Evolutionary conservation across 1,140 invertebrate genomes (phyloP), one percentile per base, ranked within the genome.

Genomic region (Amyelois transitella): DNA sequence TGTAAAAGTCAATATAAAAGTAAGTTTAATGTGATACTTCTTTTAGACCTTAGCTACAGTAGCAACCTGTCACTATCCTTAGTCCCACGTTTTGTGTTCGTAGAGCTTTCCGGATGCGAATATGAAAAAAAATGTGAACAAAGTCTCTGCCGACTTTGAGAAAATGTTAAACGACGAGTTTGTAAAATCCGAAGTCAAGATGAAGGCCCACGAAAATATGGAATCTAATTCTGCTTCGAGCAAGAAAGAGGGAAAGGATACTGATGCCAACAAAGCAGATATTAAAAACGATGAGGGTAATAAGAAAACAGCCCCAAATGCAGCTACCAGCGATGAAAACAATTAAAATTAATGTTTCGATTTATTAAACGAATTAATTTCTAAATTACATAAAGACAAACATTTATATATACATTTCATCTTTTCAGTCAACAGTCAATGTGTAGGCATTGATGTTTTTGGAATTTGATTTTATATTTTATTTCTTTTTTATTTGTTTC

Each of bases 61-160:
- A n/a, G n/a, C n/a, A n/a, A n/a, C n/a, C n/a, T n/a, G n/a, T n/a
- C n/a, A n/a, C n/a, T n/a, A n/a, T n/a, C n/a, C n/a, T n/a, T n/a
- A n/a, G n/a, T n/a, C n/a, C n/a, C n/a, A n/a, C n/a, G n/a, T n/a
- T n/a, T n/a, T n/a, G n/a, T n/a, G n/a, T n/a, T n/a, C n/a, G n/a
- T 64, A 89, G 86, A 79, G 64, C 12, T 86, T 81, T 71, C 82
- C 84, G n/a, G 86, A 89, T 67, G 12, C 67, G 6, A 53, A 59
- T 5, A 84, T 88, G 79, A 89, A 85, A 58, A 82, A 77, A 45
- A 84, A 84, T 61, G 62, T 88, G 0, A 78, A 75, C 54, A 88
- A 86, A 77, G 65, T 85, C 19, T 81, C 84, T 18, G 51, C 69
- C 24, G 84, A 88, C 21, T 89, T 89, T 57, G 86, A 88, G 62